Evolutionary conservation across 2,888 invertebrate species (phyloP).

Genomic region (Lapara coniferarum): DNA sequence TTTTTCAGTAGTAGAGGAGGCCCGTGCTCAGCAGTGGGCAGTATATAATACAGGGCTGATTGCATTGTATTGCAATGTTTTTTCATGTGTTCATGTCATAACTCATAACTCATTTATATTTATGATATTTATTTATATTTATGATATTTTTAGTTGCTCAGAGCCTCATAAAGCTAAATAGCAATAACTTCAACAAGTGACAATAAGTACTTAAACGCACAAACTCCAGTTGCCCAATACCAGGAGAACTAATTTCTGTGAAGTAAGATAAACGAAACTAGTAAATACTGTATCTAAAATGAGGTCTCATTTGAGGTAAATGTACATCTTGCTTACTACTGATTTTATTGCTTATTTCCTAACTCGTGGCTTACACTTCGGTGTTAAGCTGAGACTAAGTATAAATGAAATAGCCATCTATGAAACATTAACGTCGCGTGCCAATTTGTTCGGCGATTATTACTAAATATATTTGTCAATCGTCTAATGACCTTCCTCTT

Average conservation of each 20-base stretch:
- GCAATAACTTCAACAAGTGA: constrained; percentile 5
- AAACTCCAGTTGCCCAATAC: not conserved
- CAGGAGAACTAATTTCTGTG: not conserved
- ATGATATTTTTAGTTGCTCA: not conserved
- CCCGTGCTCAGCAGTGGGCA: too few relatives aligned
- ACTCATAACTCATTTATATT: too few relatives aligned
- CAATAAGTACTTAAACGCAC: constrained; percentile 7
- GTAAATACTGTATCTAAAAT: constrained; percentile 9
- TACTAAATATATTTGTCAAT: not conserved
- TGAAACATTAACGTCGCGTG: constrained; percentile 28
- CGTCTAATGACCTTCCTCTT: not conserved
- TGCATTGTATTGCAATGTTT: too few relatives aligned
- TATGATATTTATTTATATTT: too few relatives aligned
- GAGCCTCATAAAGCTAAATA: constrained; percentile 9
- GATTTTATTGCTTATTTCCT: constrained; percentile 35
- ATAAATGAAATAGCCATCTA: constrained; percentile 19
- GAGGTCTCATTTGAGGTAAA: constrained; percentile 28
- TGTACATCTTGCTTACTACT: constrained; percentile 31
- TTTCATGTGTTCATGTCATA: too few relatives aligned
- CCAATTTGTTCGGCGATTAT: not conserved
- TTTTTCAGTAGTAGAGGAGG: too few relatives aligned
- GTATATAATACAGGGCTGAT: too few relatives aligned
- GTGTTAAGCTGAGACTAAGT: not conserved
- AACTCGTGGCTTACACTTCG: constrained; percentile 29
- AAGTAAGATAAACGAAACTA: not conserved